phyloP scores from a whole-genome alignment of 2,797 vertebrate species.

The Myotis myotis region DNA sequence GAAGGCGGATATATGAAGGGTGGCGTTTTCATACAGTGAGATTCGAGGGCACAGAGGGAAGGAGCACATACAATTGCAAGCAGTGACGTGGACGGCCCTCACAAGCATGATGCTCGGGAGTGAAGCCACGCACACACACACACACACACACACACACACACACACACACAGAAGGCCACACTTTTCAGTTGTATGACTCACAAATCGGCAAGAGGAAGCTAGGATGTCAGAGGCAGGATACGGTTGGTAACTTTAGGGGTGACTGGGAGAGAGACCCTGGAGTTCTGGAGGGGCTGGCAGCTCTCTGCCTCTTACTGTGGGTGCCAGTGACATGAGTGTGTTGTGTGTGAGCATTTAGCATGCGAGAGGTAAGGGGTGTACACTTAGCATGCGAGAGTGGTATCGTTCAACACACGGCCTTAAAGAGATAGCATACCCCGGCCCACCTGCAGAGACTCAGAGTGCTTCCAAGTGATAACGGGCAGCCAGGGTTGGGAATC shows the following conservation, averaged over 20 bases:
- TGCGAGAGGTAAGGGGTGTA: background rate
- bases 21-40: too few relatives aligned
- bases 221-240: background rate
- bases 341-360: background rate
- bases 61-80: background rate
- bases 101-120: background rate
- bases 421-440: background rate
- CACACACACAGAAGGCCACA: background rate
- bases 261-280: accelerated
- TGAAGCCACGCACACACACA: background rate
- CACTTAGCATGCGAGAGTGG: background rate
- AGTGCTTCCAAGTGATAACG: background rate
- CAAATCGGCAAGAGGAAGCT: background rate
- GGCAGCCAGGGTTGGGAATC: background rate
- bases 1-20: background rate
- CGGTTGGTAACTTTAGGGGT: background rate
- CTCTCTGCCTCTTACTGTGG: background rate
- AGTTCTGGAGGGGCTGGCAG: accelerated
- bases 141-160: too few relatives aligned
- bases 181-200: background rate
- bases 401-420: background rate
- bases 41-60: background rate
- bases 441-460: background rate
- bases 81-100: background rate
- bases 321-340: background rate